These are phyloP conservation scores for Epicampocera succincta DNA, from an alignment of 2,888 invertebrate genomes.

Conservation along the genomic window DNA sequence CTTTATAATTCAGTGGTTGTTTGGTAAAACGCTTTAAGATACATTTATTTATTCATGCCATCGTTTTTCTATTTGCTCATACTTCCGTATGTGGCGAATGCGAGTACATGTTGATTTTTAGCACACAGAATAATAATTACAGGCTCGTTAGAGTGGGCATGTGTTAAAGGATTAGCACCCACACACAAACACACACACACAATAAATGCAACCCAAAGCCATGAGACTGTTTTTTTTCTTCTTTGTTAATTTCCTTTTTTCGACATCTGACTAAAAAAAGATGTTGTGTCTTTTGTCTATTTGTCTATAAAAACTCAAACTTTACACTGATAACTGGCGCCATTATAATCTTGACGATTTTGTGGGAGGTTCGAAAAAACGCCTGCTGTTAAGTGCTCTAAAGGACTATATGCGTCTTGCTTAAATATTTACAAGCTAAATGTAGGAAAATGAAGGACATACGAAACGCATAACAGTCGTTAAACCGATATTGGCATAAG, in stretches of 20 bases:
- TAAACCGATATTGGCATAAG: too few species aligned
- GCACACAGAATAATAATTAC: constrained; percentile 61
- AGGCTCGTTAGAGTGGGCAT: constrained; percentile 62
- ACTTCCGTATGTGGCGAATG: background rate
- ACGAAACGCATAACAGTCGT: too few species aligned
- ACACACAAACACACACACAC: background rate
- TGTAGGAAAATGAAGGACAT: too few species aligned
- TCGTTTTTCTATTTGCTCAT: background rate
- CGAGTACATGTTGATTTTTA: constrained; percentile 59
- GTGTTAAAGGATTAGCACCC: constrained; percentile 65
- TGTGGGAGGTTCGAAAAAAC: constrained; percentile 18
- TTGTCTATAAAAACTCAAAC: too few species aligned
- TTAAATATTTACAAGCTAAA: too few species aligned
- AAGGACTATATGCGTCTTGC: too few species aligned
- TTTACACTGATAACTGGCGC: too few species aligned
- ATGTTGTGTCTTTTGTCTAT: too few species aligned
- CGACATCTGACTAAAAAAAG: background rate
- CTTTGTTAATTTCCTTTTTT: constrained; percentile 2
- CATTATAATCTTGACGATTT: constrained; percentile 42
- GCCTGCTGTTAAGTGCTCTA: background rate
- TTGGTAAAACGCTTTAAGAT: constrained; percentile 57
- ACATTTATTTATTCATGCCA: constrained; percentile 30
- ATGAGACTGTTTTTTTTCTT: background rate
- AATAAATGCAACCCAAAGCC: constrained; percentile 28
- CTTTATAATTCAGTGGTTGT: constrained; percentile 60